Evolutionary conservation across 1,140 invertebrate genomes (phyloP), one percentile per base, ranked within the genome.

Genomic region (Cryptotermes secundus): DNA sequence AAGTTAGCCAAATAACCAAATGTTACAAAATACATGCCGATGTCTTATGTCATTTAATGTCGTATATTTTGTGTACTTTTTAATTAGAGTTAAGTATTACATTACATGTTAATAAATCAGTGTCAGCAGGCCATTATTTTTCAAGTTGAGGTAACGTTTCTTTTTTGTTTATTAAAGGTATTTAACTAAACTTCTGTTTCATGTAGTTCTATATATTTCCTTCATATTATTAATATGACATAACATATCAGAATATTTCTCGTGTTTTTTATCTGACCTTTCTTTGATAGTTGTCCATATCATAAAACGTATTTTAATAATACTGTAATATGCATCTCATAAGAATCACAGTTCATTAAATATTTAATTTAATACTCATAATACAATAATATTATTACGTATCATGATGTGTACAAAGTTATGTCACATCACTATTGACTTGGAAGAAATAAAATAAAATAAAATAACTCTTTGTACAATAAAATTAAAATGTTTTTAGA

Each of bases 371-470:
- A 72, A 72, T 72, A 45, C 22, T 1, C 81, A 82, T 82, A 53
- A 45, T 82, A 45, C 45, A 82, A 82, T 82, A 82, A n/a, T 12
- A 82, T 31, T 82, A 82, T 38, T 83, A 53, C 83, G 83, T 83
- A 83, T 83, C 83, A 83, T 83, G 26, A 35, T 81, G 26, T 83
- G 83, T 83, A 83, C 83, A 83, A 83, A 83, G 53, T 38, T 79
- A 34, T 45, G 38, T 53, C n/a, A 53, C 82, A 83, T 83, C 83
- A 53, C 42, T 34, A 83, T 34, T 53, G 14, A 79, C 83, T 83
- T 59, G 34, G 34, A 79, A 36, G 34, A 83, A 53, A 82, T 72
- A 72, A 72, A 49, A 72, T 72, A n/a, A 83, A 53, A 82, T 72
- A 72, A 72, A 49, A 72, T 72, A n/a, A 72, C 26, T 16, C 4